These are phyloP conservation scores for Panorpa germanica DNA, from an alignment of 2,888 invertebrate genomes.

Conservation along the genomic window DNA sequence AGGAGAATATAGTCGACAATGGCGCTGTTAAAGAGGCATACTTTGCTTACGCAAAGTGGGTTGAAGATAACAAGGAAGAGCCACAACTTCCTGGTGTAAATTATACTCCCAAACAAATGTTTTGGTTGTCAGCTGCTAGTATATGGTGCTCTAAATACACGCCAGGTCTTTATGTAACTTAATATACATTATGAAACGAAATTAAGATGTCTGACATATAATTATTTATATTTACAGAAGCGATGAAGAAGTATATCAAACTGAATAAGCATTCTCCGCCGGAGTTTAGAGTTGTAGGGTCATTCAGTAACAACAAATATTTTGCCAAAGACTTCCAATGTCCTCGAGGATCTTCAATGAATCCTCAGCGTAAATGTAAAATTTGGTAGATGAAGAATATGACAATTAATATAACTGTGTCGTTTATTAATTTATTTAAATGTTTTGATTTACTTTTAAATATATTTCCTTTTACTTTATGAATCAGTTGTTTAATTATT, in stretches of 20 bases:
- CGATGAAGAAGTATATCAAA: too few species aligned
- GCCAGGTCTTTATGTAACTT: too few species aligned
- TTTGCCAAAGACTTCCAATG: slow-evolving; percentile 10
- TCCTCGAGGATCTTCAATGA: slow-evolving; percentile 6
- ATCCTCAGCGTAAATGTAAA: slow-evolving; percentile 9
- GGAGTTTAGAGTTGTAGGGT: slow-evolving; percentile 9
- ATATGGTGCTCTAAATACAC: slow-evolving; percentile 22
- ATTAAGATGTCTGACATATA: too few species aligned
- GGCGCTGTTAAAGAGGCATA: slow-evolving; percentile 31
- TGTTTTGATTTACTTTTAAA: too few species aligned
- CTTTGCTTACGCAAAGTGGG: slow-evolving; percentile 25
- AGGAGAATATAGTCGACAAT: slow-evolving; percentile 34
- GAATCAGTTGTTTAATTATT: too few species aligned
- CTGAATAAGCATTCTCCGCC: slow-evolving; percentile 8
- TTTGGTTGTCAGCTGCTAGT: slow-evolving; percentile 10
- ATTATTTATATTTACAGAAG: slow-evolving; percentile 8
- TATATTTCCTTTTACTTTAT: too few species aligned
- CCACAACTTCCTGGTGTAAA: slow-evolving; percentile 8
- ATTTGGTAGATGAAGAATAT: too few species aligned
- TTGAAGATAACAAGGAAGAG: slow-evolving; percentile 6
- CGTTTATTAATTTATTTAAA: too few species aligned
- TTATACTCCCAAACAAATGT: slow-evolving; percentile 9
- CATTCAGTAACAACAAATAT: slow-evolving; percentile 8
- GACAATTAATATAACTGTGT: too few species aligned
- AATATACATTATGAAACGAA: too few species aligned